Base-by-base conservation (phyloP, 2,113 vertebrate genomes). In the Thunnus maccoyii region DNA sequence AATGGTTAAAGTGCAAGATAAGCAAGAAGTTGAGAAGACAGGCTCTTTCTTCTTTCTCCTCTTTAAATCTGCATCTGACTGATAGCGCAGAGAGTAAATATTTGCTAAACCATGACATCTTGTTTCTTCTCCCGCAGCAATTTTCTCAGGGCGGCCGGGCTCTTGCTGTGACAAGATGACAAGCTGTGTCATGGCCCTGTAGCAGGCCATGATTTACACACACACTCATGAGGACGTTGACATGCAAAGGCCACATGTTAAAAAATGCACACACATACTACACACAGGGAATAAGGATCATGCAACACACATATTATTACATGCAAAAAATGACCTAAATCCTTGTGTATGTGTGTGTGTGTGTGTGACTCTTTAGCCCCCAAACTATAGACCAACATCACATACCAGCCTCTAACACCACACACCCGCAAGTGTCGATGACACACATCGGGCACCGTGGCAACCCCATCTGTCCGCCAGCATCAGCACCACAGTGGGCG, bases 111-210 rank as follows among this genome's bases (percentile, higher is more conserved):
- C 54, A 46, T 84, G 88, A 90, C 84, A 87, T 84, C 64, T 84
- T 88, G 71, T 82, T 88, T 90, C 48, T 85, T 78, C 87, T 88
- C 86, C 68, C 12, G 48, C 76, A 80, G 85, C 75, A 85, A 56
- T 86, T 89, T 90, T 88, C 64, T 85, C 47, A 48, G 64, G 60
- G 76, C 55, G 48, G 76, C 69, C 1, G 12, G 54, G 10, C 60
- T 89, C 83, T 77, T 25, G 79, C 88, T 90, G 84, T 88, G 85
- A 91, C 87, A 91, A 50, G 57, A 79, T 90, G 90, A 91, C 90
- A 90, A 71, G 77, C 76, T 85, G 83, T 87, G 78, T 87, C 82
- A 83, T 48, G 58, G 79, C 76, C 81, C 83, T 48, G 78, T 87
- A 83, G 87, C 75, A 48, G 70, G 70, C 72, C 55, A 48, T 46